Evolutionary conservation across 2,797 vertebrate genomes (phyloP), one percentile per base, ranked within the genome.

Genomic region (Rhodeus uyekii): DNA sequence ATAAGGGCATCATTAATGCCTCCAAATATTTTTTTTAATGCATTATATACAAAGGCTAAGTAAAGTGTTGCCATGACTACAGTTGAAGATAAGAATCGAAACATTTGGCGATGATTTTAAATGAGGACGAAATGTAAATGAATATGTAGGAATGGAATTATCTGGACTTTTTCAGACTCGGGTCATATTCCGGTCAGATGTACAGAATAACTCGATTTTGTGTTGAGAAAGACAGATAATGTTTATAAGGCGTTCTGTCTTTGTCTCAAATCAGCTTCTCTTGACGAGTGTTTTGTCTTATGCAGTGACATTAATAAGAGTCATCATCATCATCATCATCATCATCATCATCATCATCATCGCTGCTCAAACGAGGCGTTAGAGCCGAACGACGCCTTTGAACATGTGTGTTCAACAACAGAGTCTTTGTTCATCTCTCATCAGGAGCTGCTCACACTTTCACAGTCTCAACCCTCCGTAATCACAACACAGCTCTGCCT

Each of bases 361-460:
- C 82, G 63, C 61, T 74, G 78, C 67, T 80, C 78, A 34, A 89
- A 73, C 53, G 87, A 88, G 79, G 78, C 84, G 85, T 88, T 81
- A 83, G 86, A 89, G 86, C 84, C 38, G 36, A 89, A 76, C 87
- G 71, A 88, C 85, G 85, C 64, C 87, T 90, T 86, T 86, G 83
- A 89, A 91, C 87, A 81, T 85, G 73, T 83, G 83, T 86, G 85
- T 84, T 77, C 78, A 87, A 90, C 87, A 78, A 85, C 78, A 80
- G 63, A 78, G 48, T 86, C 34, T 79, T 86, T 76, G 81, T 86
- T 85, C 36, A 19, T 53, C 32, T 27, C 74, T 81, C 44, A 79
- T 85, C 39, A 60, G 71, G 78, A 83, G 78, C 85, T 46, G 67
- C 68, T 60, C 72, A 82, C n/a, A 69, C 78, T 86, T 86, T 84